Evolutionary conservation across 2,888 invertebrate species (phyloP).

Genomic region (Parnassius apollo): DNA sequence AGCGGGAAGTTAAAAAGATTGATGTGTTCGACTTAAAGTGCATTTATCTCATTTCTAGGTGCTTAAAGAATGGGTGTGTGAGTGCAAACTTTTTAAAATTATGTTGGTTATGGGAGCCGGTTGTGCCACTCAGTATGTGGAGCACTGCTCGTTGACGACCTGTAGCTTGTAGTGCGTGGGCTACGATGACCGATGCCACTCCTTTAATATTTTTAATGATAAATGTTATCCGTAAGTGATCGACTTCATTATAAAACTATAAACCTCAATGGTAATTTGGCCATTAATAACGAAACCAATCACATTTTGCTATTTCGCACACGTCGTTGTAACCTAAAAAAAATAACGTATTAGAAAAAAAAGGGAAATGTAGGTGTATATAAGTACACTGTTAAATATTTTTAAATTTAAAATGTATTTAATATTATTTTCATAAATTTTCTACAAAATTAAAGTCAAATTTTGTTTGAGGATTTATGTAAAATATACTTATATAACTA

Average conservation of each 20-base stretch:
- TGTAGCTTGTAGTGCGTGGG: constrained; percentile 11
- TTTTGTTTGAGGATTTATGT: too few relatives aligned
- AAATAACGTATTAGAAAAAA: too few relatives aligned
- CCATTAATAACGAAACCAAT: constrained; percentile 9
- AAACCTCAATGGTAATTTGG: constrained; percentile 12
- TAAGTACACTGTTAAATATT: too few relatives aligned
- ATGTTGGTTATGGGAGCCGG: constrained; percentile 14
- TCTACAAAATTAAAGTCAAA: too few relatives aligned
- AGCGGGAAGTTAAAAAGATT: too few relatives aligned
- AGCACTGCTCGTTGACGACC: not conserved
- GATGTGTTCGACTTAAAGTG: not conserved
- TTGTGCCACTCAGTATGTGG: constrained; percentile 21
- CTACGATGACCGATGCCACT: constrained; percentile 10
- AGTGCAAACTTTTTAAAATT: constrained; percentile 7
- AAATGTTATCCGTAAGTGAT: constrained; percentile 17
- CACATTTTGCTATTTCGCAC: constrained; percentile 4
- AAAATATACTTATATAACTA: too few relatives aligned
- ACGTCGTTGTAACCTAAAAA: not conserved
- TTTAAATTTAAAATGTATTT: too few relatives aligned
- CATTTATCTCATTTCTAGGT: not conserved
- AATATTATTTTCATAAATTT: too few relatives aligned
- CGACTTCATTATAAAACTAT: constrained; percentile 22
- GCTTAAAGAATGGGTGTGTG: not conserved
- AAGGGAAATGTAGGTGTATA: too few relatives aligned
- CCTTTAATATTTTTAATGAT: constrained; percentile 21